Evolutionary conservation across 2,113 vertebrate genomes (phyloP).

Genomic region (Spea bombifrons): DNA sequence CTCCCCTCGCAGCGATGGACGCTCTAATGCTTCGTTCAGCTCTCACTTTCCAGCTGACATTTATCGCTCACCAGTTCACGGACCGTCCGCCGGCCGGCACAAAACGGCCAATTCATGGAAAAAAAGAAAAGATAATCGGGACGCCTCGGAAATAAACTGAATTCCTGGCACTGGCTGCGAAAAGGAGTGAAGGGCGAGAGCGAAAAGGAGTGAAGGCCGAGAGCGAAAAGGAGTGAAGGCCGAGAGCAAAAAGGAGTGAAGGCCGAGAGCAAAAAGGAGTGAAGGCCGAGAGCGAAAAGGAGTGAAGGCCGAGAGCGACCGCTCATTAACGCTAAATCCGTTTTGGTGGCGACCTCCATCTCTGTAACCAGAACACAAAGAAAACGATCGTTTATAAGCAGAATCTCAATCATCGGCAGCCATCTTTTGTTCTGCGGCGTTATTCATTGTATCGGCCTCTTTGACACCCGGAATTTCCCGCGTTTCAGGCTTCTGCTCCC

Average conservation of each 20-base stretch:
- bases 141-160: too few relatives aligned
- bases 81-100: too few relatives aligned
- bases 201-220: conserved; percentile 2
- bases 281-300: conserved; percentile 1
- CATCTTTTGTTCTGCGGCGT: background rate
- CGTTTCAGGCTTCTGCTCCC: conserved; percentile 41
- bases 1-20: background rate
- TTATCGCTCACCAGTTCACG: background rate
- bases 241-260: conserved; percentile 3
- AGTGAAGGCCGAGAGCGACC: conserved; percentile 3
- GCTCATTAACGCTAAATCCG: conserved; percentile 26
- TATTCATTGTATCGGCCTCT: conserved; percentile 48
- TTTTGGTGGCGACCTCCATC: background rate
- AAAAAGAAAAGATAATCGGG: too few relatives aligned
- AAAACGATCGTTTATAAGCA: conserved; percentile 10
- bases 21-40: background rate
- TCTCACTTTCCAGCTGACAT: background rate
- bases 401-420: conserved; percentile 13
- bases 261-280: background rate
- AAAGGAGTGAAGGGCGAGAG: conserved; percentile 1
- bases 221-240: background rate
- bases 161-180: too few relatives aligned
- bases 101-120: too few relatives aligned
- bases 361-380: background rate
- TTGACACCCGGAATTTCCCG: conserved; percentile 35